Evolutionary conservation across 2,797 vertebrate genomes (phyloP).

Genomic region (Danio aesculapii): DNA sequence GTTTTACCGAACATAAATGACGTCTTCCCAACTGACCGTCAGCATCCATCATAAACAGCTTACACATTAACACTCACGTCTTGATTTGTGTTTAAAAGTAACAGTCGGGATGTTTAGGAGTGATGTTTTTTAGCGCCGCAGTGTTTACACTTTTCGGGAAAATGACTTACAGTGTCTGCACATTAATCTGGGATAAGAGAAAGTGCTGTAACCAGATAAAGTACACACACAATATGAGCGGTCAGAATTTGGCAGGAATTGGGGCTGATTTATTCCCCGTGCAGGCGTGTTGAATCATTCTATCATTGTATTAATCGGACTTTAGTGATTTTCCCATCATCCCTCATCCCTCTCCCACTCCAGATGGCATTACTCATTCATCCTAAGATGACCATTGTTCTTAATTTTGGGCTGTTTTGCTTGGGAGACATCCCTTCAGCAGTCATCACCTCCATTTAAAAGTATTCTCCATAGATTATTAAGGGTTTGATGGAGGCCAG

Average conservation of each 20-base stretch:
- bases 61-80: not conserved
- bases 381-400: conserved; percentile 28
- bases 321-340: conserved; percentile 44
- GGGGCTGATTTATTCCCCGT: conserved; percentile 4
- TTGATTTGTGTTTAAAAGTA: conserved; percentile 1
- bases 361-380: conserved; percentile 46
- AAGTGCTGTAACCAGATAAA: conserved; percentile 7
- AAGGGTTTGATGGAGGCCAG: conserved; percentile 25
- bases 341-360: not conserved
- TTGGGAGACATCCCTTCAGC: conserved; percentile 9
- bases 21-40: too few species aligned
- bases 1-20: not conserved
- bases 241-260: conserved; percentile 13
- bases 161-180: conserved; percentile 10
- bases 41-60: not conserved
- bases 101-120: not conserved
- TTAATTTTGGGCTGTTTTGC: conserved; percentile 5
- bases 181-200: conserved; percentile 16
- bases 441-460: conserved; percentile 23
- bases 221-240: not conserved
- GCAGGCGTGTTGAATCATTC: conserved; percentile 15
- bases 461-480: conserved; percentile 37
- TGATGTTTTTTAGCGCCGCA: not conserved
- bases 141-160: not conserved
- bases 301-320: conserved; percentile 34